Conservation (phyloP, 2,113 vertebrate species). For the Arothron firmamentum region DNA sequence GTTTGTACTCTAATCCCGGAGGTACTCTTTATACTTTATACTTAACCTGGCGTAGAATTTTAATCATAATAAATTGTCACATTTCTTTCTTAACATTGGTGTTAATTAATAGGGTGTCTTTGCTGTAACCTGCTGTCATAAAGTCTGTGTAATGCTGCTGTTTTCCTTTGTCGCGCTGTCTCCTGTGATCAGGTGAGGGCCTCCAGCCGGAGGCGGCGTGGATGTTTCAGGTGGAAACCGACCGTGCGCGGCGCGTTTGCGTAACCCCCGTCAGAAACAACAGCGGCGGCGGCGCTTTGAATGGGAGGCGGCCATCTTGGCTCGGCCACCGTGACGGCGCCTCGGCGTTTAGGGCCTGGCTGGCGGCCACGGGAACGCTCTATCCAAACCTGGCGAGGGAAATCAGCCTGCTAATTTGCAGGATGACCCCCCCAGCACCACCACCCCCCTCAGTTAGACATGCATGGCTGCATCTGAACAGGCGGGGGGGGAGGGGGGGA, state of each 20-base stretch:
- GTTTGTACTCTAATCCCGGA: too few relatives aligned
- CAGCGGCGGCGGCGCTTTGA: conserved; percentile 68
- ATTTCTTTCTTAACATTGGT: too few relatives aligned
- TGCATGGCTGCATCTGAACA: conserved; percentile 67
- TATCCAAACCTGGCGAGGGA: conserved; percentile 72
- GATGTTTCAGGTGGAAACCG: conserved; percentile 29
- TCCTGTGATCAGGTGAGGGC: background rate
- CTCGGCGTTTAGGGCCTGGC: conserved; percentile 38
- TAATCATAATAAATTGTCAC: too few relatives aligned
- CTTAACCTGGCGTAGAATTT: too few relatives aligned
- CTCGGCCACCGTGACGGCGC: conserved; percentile 37
- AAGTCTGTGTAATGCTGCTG: too few relatives aligned
- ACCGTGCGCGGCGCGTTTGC: conserved; percentile 67
- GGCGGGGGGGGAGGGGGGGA: conserved; percentile 21
- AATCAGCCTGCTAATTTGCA: conserved; percentile 76
- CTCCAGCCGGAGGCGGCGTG: background rate
- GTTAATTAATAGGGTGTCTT: too few relatives aligned
- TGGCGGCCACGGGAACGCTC: conserved; percentile 52
- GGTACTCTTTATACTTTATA: too few relatives aligned
- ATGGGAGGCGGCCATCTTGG: conserved; percentile 62
- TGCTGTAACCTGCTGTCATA: too few relatives aligned
- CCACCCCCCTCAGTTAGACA: conserved; percentile 54
- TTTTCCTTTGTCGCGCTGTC: background rate
- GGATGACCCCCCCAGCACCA: conserved; percentile 53
- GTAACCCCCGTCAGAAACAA: conserved; percentile 69